Conservation (phyloP, 2,888 invertebrate genomes). For the Sympetrum striolatum region DNA sequence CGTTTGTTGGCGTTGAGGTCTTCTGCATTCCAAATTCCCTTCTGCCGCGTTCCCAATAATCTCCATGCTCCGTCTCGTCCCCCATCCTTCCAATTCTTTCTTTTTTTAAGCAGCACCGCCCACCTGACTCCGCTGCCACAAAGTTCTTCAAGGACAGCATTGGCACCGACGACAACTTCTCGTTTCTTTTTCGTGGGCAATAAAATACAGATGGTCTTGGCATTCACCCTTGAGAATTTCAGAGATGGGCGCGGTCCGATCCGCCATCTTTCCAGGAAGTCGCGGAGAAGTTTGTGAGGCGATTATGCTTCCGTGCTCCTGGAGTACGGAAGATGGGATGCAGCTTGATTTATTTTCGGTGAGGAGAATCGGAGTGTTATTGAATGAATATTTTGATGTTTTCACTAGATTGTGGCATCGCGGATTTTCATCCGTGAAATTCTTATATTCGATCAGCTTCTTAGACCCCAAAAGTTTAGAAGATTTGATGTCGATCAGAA, state of each 20-base stretch:
- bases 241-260: constrained; percentile 15
- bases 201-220: constrained; percentile 39
- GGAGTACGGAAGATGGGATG: not conserved
- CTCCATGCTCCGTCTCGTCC: not conserved
- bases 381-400: not conserved
- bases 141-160: constrained; percentile 24
- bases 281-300: not conserved
- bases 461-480: too few relatives aligned
- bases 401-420: too few relatives aligned
- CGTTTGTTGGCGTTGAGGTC: not conserved
- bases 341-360: not conserved
- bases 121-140: constrained; percentile 6
- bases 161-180: constrained; percentile 25
- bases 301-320: not conserved
- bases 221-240: constrained; percentile 36
- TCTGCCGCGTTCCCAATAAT: not conserved
- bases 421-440: too few relatives aligned
- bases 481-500: too few relatives aligned
- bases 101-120: constrained; percentile 8
- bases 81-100: not conserved
- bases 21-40: not conserved
- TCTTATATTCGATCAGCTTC: too few relatives aligned
- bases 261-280: not conserved
- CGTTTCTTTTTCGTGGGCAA: not conserved
- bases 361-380: not conserved